Conservation (phyloP, 2,888 invertebrate species). For the Hybos culiciformis region DNA sequence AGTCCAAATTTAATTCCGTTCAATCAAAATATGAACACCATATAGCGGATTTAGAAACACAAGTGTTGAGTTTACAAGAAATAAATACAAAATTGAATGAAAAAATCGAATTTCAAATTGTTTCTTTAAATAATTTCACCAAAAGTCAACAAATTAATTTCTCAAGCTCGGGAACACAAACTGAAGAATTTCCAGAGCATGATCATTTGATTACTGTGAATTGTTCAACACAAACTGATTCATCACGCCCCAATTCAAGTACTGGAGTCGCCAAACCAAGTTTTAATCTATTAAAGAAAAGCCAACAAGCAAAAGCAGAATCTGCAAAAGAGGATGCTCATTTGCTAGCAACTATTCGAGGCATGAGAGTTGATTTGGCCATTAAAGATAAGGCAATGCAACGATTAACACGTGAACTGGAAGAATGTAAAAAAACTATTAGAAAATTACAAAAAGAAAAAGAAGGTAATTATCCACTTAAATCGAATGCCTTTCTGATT, state of each 20-base stretch:
- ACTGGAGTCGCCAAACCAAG: neutral
- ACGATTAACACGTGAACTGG: slow-evolving; percentile 59
- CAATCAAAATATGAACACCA: slow-evolving; percentile 63
- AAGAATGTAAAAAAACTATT: slow-evolving; percentile 62
- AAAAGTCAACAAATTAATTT: slow-evolving; percentile 6
- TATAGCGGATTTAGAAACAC: slow-evolving; percentile 58
- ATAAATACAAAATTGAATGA: slow-evolving; percentile 42
- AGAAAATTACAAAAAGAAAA: slow-evolving; percentile 61
- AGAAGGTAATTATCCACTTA: slow-evolving; percentile 38
- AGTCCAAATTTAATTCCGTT: slow-evolving; percentile 63
- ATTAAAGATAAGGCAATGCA: slow-evolving; percentile 59
- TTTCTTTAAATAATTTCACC: slow-evolving; percentile 26
- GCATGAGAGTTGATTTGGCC: slow-evolving; percentile 57
- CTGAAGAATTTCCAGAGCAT: slow-evolving; percentile 26
- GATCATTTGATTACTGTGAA: slow-evolving; percentile 34
- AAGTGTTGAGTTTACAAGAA: slow-evolving; percentile 39
- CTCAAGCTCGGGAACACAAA: slow-evolving; percentile 28
- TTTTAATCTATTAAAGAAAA: neutral
- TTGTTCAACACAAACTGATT: slow-evolving; percentile 39
- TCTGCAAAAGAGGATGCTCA: slow-evolving; percentile 59
- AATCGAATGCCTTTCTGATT: neutral
- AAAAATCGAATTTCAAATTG: slow-evolving; percentile 37
- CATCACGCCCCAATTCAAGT: slow-evolving; percentile 27
- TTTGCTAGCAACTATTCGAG: slow-evolving; percentile 64
- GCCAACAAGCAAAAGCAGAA: slow-evolving; percentile 16